Evolutionary conservation across 2,888 invertebrate genomes (phyloP), one percentile per base, ranked within the genome.

Genomic region (Hylaea fasciaria): DNA sequence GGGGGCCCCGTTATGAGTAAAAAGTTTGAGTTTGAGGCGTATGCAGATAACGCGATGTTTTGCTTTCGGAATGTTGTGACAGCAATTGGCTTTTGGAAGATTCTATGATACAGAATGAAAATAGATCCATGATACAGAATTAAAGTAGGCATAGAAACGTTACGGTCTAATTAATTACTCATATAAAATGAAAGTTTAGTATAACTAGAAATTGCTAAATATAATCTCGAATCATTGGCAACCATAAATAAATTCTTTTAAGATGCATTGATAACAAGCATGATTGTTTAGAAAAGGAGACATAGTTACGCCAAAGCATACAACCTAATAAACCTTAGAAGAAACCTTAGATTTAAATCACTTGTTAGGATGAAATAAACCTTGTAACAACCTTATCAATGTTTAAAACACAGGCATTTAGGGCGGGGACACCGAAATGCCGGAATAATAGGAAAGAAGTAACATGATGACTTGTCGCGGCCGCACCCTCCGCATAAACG

Each of bases 391-490:
- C 65, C 74, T 76, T 78, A 83, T 82, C 78, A 83, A 78, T 77
- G 78, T 73, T 68, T 72, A 76, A 76, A 73, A 77, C 69, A 77
- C 82, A 76, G 71, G 71, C 82, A 85, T 86, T 85, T 80, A 83
- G 78, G 82, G 77, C 69, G 63, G 76, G 72, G 79, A 83, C 76
- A 76, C 78, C 74, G 79, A 82, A 81, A 86, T 79, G 80, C 74
- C 77, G 79, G 80, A 91, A 91, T 89, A 89, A 91, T 87, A 88
- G 87, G 87, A 87, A 89, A 87, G 87, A 87, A 89, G 91, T 87
- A 91, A 91, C 89, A 88, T 88, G 90, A 91, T 92, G 92, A 91
- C 87, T 91, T 90, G 90, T 89, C 85, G 86, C 78, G 84, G 81
- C 80, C 87, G 87, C 89, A 81, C 90, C 90, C 90, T 86, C 82